phyloP scores from a whole-genome alignment of 2,797 vertebrate species.

The Periparus ater region DNA sequence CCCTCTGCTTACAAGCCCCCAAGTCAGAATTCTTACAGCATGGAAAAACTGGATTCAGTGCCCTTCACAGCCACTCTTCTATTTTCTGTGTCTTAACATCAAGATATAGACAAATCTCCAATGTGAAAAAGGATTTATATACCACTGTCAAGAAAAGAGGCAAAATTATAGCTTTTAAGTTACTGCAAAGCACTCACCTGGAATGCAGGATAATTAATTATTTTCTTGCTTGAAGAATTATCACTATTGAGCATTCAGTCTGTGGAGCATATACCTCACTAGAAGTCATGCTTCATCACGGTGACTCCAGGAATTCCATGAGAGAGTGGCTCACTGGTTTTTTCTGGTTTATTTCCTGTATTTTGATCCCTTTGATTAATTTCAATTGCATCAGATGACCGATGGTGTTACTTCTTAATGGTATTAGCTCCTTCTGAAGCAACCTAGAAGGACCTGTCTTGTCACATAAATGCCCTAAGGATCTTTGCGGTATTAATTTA shows the following conservation, averaged over 20 bases:
- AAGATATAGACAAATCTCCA: background rate
- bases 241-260: background rate
- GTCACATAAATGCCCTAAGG: background rate
- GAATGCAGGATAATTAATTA: background rate
- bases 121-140: background rate
- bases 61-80: background rate
- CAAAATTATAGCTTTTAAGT: background rate
- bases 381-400: background rate
- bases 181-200: background rate
- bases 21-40: background rate
- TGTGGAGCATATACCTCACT: background rate
- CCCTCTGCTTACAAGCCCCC: background rate
- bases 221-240: background rate
- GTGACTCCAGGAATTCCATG: background rate
- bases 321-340: background rate
- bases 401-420: background rate
- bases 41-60: background rate
- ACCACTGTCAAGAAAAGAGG: background rate
- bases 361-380: background rate
- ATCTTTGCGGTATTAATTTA: background rate
- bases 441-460: background rate
- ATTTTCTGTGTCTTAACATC: background rate
- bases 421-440: background rate
- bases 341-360: background rate
- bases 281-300: background rate